A percentile compares a stretch with the other conserved stretches of the same genome.
These are phyloP conservation scores for Phocoena sinus DNA, from an alignment of 2,113 vertebrate genomes.

Conservation along the genomic window DNA sequence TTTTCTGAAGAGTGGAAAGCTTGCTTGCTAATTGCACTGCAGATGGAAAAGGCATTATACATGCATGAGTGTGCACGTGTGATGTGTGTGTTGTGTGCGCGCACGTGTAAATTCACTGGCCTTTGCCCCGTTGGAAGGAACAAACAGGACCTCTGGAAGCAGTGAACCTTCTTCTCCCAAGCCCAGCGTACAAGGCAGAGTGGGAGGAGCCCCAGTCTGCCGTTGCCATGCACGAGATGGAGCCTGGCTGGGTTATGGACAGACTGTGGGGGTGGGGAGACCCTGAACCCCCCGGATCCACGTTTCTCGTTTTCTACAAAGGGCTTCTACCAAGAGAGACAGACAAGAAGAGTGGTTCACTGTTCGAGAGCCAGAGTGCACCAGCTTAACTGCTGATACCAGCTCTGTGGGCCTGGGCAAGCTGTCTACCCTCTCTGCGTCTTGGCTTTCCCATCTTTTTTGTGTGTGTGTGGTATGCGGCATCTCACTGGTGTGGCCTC, in stretches of 20 bases:
- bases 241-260: neutral
- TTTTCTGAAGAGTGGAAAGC: neutral
- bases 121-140: neutral
- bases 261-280: neutral
- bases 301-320: neutral
- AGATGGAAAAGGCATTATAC: neutral
- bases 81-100: neutral
- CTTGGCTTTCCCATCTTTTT: neutral
- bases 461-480: too few relatives aligned
- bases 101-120: neutral
- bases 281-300: neutral
- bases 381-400: neutral
- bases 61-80: fast-evolving
- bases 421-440: neutral
- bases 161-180: fast-evolving
- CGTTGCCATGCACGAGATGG: fast-evolving
- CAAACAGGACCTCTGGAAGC: neutral
- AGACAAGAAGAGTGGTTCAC: neutral
- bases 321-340: neutral
- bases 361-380: neutral
- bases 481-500: too few relatives aligned
- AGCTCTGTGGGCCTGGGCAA: neutral
- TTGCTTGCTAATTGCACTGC: neutral
- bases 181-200: too few relatives aligned
- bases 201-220: neutral